A percentile compares a stretch with the other conserved stretches of the same genome.
Evolutionary conservation across 2,888 invertebrate genomes (phyloP).

Genomic region (Diaphora mendica): DNA sequence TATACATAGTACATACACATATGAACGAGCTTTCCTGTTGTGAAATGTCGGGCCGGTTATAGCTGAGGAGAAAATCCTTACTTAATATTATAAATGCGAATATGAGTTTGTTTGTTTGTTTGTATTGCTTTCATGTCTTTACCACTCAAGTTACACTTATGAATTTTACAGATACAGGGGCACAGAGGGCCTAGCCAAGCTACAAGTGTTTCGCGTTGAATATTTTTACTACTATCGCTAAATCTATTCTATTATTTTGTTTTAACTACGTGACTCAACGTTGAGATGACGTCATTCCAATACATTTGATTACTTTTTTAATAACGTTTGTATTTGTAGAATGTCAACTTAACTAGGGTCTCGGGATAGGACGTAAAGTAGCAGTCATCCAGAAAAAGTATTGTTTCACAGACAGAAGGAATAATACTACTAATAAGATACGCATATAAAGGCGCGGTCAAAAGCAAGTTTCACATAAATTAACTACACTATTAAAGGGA

Average conservation of each 20-base stretch:
- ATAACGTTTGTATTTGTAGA: too few species aligned
- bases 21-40: constrained; percentile 54
- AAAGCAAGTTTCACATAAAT: background rate
- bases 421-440: background rate
- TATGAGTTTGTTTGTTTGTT: background rate
- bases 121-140: background rate
- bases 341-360: too few species aligned
- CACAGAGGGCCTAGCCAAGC: background rate
- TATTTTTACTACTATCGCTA: too few species aligned
- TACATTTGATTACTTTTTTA: too few species aligned
- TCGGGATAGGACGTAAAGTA: background rate
- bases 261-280: too few species aligned
- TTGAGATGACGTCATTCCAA: too few species aligned
- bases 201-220: too few species aligned
- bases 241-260: too few species aligned
- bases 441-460: background rate
- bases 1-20: constrained; percentile 49
- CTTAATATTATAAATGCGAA: background rate
- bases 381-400: background rate
- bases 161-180: background rate
- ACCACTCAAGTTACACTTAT: background rate
- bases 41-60: constrained; percentile 46
- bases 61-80: constrained; percentile 29
- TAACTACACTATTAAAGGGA: background rate
- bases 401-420: background rate